A percentile compares a stretch with the other conserved stretches of the same genome.
These are phyloP conservation scores for Pelochelys cantorii DNA, from an alignment of 2,797 vertebrate genomes.

Conservation along the genomic window DNA sequence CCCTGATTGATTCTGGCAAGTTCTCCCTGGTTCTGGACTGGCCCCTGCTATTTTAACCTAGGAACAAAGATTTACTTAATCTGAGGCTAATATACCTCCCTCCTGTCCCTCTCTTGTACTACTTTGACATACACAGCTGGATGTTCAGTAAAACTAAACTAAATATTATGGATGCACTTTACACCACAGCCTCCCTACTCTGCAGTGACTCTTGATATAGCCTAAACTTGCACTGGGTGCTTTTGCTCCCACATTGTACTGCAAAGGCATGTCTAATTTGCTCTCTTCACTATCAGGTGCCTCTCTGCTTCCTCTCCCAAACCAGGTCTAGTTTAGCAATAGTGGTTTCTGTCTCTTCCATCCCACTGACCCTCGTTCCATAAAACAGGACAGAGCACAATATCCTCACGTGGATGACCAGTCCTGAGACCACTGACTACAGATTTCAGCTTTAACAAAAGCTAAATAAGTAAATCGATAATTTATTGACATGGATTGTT, in stretches of 20 bases:
- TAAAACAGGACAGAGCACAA: not conserved
- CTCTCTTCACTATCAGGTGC: not conserved
- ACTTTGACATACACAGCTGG: not conserved
- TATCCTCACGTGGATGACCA: not conserved
- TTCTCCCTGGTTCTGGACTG: too few relatives aligned
- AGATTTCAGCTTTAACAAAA: not conserved
- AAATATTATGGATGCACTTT: not conserved
- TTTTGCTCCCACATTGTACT: not conserved
- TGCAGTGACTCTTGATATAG: not conserved
- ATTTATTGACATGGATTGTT: not conserved
- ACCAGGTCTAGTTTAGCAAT: not conserved
- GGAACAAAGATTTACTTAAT: too few relatives aligned
- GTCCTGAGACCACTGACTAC: fast-evolving
- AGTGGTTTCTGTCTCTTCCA: not conserved
- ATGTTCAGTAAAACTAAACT: not conserved
- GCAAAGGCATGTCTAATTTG: not conserved
- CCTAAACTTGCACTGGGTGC: not conserved
- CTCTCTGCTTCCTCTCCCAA: not conserved
- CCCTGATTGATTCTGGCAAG: too few relatives aligned
- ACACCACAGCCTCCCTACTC: not conserved
- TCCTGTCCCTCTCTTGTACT: too few relatives aligned
- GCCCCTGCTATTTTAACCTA: too few relatives aligned
- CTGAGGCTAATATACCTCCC: too few relatives aligned
- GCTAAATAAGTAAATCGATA: not conserved
- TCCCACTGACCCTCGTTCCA: not conserved